These are phyloP conservation scores for Tenodera sinensis DNA, from an alignment of 2,888 invertebrate genomes.

Conservation along the genomic window DNA sequence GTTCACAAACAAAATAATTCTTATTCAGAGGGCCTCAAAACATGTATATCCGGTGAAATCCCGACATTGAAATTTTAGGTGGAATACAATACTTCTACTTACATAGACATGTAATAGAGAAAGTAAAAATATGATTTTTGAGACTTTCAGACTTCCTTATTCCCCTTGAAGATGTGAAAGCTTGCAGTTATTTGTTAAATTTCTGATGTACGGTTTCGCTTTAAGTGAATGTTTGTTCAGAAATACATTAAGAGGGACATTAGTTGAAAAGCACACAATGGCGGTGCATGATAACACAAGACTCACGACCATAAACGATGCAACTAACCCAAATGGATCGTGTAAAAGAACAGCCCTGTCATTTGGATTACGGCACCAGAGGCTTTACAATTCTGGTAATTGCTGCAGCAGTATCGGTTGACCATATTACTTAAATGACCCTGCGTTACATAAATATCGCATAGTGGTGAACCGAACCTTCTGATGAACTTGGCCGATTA, in stretches of 20 bases:
- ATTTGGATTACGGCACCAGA: background rate
- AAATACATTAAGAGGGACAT: background rate
- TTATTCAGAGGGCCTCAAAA: no score
- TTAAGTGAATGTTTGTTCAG: no score
- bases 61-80: no score
- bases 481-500: background rate
- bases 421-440: background rate
- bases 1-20: no score
- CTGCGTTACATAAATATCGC: background rate
- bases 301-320: background rate
- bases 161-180: no score
- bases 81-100: no score
- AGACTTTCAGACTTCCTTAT: no score
- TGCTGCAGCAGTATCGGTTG: background rate
- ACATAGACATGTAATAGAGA: no score
- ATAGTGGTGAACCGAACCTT: background rate
- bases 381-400: background rate
- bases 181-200: no score
- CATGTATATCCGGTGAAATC: no score
- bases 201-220: no score
- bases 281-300: background rate
- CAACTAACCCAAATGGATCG: background rate
- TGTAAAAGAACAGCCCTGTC: background rate
- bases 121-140: no score
- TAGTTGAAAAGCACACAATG: background rate